phyloP scores from a whole-genome alignment of 2,888 invertebrate species.

The Drosophila cognata region DNA sequence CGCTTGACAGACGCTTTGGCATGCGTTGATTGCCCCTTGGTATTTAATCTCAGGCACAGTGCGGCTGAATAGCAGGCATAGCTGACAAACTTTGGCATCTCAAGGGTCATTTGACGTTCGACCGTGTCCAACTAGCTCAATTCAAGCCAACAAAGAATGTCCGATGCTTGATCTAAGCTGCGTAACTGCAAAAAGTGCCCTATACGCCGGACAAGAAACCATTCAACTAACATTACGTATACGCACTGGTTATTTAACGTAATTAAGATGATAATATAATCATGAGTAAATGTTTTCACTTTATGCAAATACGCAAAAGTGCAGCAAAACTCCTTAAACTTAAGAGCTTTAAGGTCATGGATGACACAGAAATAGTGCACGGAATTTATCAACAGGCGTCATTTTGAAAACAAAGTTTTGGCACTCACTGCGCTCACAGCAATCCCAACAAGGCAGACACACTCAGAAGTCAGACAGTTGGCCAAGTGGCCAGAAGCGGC shows the following conservation, averaged over 20 bases:
- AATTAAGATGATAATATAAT: background rate
- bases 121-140: constrained; percentile 23
- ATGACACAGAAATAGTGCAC: background rate
- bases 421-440: constrained; percentile 7
- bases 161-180: background rate
- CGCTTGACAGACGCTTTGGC: constrained; percentile 51
- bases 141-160: constrained; percentile 1
- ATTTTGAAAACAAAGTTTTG: constrained; percentile 1
- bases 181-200: background rate
- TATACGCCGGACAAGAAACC: background rate
- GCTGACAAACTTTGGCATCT: constrained; percentile 36
- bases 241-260: background rate
- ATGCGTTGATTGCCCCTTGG: constrained; percentile 73
- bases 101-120: constrained; percentile 15
- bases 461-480: constrained; percentile 5
- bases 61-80: constrained; percentile 38
- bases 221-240: background rate
- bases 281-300: background rate
- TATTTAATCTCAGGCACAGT: constrained; percentile 65
- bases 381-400: constrained; percentile 14
- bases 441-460: constrained; percentile 19
- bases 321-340: background rate
- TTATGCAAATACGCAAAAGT: background rate
- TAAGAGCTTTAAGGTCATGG: background rate
- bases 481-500: constrained; percentile 1